Percentiles rank a stretch among this genome's conserved stretches.
Conservation (phyloP, 2,888 invertebrate genomes). For the Pristionchus maxplancki region DNA sequence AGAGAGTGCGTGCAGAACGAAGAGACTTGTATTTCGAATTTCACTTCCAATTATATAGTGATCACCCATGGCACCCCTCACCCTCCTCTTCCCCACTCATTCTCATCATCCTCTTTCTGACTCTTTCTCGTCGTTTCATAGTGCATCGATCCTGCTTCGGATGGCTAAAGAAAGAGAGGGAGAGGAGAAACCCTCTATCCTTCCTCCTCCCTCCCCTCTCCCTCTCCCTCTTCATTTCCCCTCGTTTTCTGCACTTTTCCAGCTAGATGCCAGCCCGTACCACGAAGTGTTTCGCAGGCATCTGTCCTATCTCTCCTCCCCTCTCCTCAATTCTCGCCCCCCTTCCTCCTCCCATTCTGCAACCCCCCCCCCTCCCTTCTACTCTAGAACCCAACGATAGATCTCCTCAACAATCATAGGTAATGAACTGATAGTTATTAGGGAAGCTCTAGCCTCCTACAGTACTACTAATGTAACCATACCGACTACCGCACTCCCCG, state of each 20-base stretch:
- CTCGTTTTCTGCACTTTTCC: not conserved
- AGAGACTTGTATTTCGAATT: no score
- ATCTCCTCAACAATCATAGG: not conserved
- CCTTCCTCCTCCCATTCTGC: not conserved
- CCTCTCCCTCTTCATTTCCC: slow-evolving; percentile 10
- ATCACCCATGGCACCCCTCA: no score
- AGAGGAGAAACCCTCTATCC: not conserved
- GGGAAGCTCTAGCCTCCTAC: no score
- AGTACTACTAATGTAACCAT: not conserved
- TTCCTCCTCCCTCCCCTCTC: no score
- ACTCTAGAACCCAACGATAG: not conserved
- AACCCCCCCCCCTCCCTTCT: not conserved
- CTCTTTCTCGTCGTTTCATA: not conserved
- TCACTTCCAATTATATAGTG: no score
- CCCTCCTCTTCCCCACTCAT: not conserved
- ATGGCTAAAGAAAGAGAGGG: not conserved
- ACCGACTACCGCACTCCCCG: no score
- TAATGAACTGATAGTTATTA: no score
- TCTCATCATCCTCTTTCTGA: not conserved
- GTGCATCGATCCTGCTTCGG: not conserved
- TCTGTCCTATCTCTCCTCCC: slow-evolving; percentile 17
- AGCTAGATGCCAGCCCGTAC: slow-evolving; percentile 21
- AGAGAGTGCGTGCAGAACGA: no score
- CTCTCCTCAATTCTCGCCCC: no score
- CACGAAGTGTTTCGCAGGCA: slow-evolving; percentile 1